Evolutionary conservation across 1,140 invertebrate species (phyloP).

Genomic region (Nebria ingens): DNA sequence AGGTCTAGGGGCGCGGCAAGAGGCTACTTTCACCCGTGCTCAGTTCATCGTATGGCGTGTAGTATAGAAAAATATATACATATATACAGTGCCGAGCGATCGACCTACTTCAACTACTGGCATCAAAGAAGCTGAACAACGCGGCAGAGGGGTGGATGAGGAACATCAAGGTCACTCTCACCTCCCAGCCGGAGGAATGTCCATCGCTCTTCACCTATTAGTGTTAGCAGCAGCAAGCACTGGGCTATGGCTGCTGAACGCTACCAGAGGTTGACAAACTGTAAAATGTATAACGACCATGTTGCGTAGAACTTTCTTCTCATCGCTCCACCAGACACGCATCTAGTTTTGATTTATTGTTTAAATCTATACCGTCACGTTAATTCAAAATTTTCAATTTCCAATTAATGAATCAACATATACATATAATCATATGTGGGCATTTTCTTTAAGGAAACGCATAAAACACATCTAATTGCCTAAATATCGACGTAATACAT

Average conservation of each 20-base stretch:
- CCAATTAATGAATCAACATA: no score
- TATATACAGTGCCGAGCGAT: no score
- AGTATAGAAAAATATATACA: no score
- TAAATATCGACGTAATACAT: no score
- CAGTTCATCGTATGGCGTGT: no score
- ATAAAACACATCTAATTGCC: no score
- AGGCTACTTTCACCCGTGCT: not conserved
- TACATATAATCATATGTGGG: no score
- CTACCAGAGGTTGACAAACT: not conserved
- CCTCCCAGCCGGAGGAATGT: conserved; percentile 14
- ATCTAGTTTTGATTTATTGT: no score
- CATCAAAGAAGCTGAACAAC: not conserved
- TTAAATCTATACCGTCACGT: no score
- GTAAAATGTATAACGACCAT: not conserved
- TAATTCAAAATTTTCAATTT: no score
- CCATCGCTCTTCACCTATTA: not conserved
- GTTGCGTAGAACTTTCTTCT: not conserved
- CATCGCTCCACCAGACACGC: no score
- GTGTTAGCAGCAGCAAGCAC: not conserved
- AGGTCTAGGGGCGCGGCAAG: not conserved
- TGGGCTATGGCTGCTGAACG: not conserved
- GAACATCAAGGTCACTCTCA: conserved; percentile 23
- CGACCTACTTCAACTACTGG: not conserved
- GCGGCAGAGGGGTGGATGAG: not conserved
- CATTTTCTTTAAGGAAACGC: no score